phyloP scores from a whole-genome alignment of 2,888 invertebrate species.

The Troilus luridus region DNA sequence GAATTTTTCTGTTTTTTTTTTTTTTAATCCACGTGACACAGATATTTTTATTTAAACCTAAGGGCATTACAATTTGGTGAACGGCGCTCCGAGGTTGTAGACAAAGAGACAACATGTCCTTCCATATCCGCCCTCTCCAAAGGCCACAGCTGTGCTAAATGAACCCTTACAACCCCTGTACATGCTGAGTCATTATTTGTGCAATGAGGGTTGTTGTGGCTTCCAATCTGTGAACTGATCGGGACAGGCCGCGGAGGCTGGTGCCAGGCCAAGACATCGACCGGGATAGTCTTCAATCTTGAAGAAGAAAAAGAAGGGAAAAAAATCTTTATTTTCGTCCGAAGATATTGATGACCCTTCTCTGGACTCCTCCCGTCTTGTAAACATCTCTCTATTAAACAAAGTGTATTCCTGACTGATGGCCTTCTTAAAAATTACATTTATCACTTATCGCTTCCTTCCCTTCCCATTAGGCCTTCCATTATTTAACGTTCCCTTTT shows the following conservation, averaged over 20 bases:
- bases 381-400: slow-evolving; percentile 45
- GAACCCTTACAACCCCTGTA: slow-evolving; percentile 26
- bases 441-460: slow-evolving; percentile 42
- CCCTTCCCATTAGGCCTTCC: slow-evolving; percentile 6
- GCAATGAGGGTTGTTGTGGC: not conserved
- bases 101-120: not conserved
- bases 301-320: not conserved
- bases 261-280: not conserved
- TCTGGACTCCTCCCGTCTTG: slow-evolving; percentile 28
- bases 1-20: too few relatives aligned
- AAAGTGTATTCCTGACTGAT: slow-evolving; percentile 42
- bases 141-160: not conserved
- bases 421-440: slow-evolving; percentile 37
- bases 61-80: not conserved
- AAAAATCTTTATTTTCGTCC: not conserved
- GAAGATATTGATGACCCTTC: slow-evolving; percentile 28
- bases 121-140: not conserved
- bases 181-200: slow-evolving; percentile 33
- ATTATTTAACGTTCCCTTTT: slow-evolving; percentile 39
- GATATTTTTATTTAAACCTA: not conserved
- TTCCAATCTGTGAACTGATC: not conserved
- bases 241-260: not conserved
- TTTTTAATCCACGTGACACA: too few relatives aligned
- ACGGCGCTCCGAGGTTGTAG: not conserved
- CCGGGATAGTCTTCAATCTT: not conserved